Evolutionary conservation across 53 echinoderm and acorn worm genomes (phyloP), one percentile per base, ranked within the genome.

Genomic region (Hippasteria phrygiana): DNA sequence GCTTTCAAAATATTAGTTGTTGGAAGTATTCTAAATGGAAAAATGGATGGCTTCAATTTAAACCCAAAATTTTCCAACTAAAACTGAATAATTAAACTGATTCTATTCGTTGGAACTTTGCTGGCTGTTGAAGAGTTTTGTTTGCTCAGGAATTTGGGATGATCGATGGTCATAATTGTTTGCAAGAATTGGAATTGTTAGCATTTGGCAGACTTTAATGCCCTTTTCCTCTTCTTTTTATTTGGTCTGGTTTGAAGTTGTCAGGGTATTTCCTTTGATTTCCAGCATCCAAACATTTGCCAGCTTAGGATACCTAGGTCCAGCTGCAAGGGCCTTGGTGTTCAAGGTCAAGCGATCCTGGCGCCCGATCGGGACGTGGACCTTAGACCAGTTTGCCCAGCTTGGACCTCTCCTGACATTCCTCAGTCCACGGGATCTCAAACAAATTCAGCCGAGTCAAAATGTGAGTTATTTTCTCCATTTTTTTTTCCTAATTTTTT

Each of bases 351-450:
- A 66, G 69, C 35, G 69, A 76, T 53, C 50, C 64, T 90, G 91
- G 91, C 86, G 91, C 20, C 24, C 33, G 34, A 16, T 62, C 36
- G 28, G 54, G 6, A 85, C 91, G 14, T 90, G 91, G 91, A 76
- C 43, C 35, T 18, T 45, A 12, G 75, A 83, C 12, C 64, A 51
- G 37, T 75, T 90, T 37, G 36, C 59, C 70, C 29, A 16, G 14
- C 86, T 90, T 8, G 91, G 91, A 50, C 91, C 91, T 12, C 85
- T 90, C 67, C 29, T 64, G 53, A 41, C 66, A 16, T 83, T 51
- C 51, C 69, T 90, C 64, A 90, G 65, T 64, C 65, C 75, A 34
- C 43, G 65, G 53, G 55, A 76, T 90, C 67, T 90, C 10, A 74
- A 56, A 50, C 73, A 75, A 38, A 50, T 90, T 34, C 66, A 69